These are phyloP conservation scores for Acleris literana DNA, from an alignment of 2,888 invertebrate species.

Conservation along the genomic window DNA sequence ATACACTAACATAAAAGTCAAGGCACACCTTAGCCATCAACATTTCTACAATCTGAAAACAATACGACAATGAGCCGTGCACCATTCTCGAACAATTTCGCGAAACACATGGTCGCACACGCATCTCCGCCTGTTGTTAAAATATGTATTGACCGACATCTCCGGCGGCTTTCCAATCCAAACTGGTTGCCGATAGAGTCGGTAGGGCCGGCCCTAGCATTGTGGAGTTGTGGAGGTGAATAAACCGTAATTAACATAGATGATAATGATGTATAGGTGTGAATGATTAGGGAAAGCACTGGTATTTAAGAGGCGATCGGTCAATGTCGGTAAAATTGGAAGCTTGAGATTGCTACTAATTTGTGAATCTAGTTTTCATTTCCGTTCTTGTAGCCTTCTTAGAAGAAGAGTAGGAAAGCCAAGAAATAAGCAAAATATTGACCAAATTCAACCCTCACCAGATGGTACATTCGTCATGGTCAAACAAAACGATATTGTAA, in stretches of 20 bases:
- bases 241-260: constrained; percentile 32
- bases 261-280: constrained; percentile 26
- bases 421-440: not conserved
- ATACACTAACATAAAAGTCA: too few species aligned
- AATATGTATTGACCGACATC: constrained; percentile 50
- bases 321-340: constrained; percentile 28
- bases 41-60: constrained; percentile 1
- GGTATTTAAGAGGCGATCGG: constrained; percentile 26
- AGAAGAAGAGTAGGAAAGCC: not conserved
- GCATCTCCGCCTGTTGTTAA: constrained; percentile 43
- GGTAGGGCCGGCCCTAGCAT: constrained; percentile 36
- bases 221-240: constrained; percentile 32
- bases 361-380: constrained; percentile 11
- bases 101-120: constrained; percentile 40
- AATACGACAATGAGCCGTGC: not conserved
- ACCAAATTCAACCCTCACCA: too few species aligned
- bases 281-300: constrained; percentile 31
- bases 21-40: not conserved
- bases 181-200: constrained; percentile 36
- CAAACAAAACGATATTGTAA: too few species aligned
- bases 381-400: not conserved
- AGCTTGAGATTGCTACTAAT: not conserved
- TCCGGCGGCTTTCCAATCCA: constrained; percentile 43
- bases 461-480: not conserved
- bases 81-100: constrained; percentile 11